phyloP scores from a whole-genome alignment of 1,140 invertebrate species.

The Polyergus mexicanus region DNA sequence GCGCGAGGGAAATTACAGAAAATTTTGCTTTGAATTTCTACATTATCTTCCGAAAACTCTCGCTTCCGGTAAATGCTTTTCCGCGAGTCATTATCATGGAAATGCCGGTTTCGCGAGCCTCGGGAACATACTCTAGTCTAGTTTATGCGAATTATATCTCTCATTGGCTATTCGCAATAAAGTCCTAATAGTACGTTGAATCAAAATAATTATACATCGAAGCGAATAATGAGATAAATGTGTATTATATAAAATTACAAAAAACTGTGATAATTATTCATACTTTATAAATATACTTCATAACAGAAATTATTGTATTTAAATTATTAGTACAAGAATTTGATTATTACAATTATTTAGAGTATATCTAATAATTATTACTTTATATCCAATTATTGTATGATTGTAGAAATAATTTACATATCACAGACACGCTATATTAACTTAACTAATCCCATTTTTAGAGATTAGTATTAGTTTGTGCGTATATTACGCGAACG shows the following conservation, averaged over 20 bases:
- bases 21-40: conserved; percentile 30
- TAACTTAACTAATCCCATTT: neutral
- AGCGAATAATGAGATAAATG: neutral
- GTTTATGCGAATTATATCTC: neutral
- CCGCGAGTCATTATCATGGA: conserved; percentile 53
- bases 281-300: neutral
- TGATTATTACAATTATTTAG: neutral
- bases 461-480: neutral
- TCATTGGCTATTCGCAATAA: conserved; percentile 11
- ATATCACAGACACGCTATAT: neutral
- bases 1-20: neutral
- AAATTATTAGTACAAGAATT: neutral
- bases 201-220: neutral
- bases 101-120: conserved; percentile 33
- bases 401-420: neutral
- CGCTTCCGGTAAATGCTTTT: conserved; percentile 51
- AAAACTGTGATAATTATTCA: neutral
- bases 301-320: neutral
- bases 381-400: conserved; percentile 12
- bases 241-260: neutral
- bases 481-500: neutral
- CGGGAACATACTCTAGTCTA: conserved; percentile 23
- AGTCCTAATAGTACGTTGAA: conserved; percentile 22
- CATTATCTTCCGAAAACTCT: conserved; percentile 45
- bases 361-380: neutral